A percentile compares a stretch with the other conserved stretches of the same genome.
phyloP scores from a whole-genome alignment of 2,888 invertebrate genomes.

The Nasonovia ribisnigri region DNA sequence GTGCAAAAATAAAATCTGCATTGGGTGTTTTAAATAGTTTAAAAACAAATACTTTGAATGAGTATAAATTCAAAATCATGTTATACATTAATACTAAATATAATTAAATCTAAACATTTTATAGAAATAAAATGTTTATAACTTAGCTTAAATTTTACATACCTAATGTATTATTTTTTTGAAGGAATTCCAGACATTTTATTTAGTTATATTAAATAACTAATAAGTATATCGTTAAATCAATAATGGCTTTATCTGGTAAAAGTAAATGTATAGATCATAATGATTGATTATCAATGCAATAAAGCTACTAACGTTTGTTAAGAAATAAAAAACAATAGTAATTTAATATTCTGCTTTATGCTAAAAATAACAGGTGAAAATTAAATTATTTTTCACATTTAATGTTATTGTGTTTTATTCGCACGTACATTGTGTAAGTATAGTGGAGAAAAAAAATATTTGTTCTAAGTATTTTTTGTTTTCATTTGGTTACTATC shows the following conservation, averaged over 20 bases:
- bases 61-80: neutral
- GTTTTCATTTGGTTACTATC: slow-evolving; percentile 36
- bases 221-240: neutral
- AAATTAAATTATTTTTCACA: neutral
- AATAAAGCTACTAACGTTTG: too few relatives aligned
- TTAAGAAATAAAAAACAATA: neutral
- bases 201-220: neutral
- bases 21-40: neutral
- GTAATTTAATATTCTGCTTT: neutral
- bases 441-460: neutral
- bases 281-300: neutral
- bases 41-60: neutral
- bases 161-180: neutral
- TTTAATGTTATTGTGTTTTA: neutral
- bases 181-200: neutral
- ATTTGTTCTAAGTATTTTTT: slow-evolving; percentile 20
- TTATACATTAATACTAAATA: neutral
- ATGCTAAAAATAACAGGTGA: neutral
- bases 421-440: neutral
- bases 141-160: neutral
- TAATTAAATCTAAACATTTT: neutral
- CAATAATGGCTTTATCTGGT: neutral
- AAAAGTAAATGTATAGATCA: neutral
- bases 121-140: neutral
- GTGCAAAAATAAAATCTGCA: neutral